These are phyloP conservation scores for Arge pagana DNA, from an alignment of 2,888 invertebrate species.

Conservation along the genomic window DNA sequence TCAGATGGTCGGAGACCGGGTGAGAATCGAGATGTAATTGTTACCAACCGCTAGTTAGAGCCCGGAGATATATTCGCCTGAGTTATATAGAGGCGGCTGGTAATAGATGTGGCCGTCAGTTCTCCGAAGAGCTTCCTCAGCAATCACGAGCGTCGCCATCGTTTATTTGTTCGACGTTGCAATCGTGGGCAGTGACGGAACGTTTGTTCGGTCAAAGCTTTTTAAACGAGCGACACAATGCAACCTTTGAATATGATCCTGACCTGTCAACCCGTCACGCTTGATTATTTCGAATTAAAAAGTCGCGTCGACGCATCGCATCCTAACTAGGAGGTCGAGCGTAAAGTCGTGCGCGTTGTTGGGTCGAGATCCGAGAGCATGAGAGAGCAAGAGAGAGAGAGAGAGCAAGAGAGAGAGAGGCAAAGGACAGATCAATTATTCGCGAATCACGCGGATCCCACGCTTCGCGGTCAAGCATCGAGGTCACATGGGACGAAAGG, in stretches of 20 bases:
- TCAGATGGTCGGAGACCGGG: no score
- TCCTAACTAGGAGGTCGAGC: no score
- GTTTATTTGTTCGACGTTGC: conserved; percentile 41
- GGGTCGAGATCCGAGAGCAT: no score
- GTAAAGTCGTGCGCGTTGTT: no score
- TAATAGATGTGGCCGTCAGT: conserved; percentile 45
- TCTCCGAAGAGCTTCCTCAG: conserved; percentile 42
- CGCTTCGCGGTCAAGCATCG: no score
- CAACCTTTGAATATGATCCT: conserved; percentile 17
- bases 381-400: no score
- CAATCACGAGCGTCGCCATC: conserved; percentile 45
- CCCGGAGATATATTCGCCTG: conserved; percentile 22
- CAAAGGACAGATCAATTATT: no score
- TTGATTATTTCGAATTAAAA: conserved; percentile 17
- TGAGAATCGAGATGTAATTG: conserved; percentile 23
- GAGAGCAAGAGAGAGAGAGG: no score
- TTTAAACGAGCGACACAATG: conserved; percentile 14
- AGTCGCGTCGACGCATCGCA: no score
- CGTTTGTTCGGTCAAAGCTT: conserved; percentile 31
- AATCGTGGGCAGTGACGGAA: conserved; percentile 33
- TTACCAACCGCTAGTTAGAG: conserved; percentile 21
- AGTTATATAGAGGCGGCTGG: conserved; percentile 39
- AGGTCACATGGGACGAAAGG: no score
- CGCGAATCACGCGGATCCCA: no score
- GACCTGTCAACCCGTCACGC: conserved; percentile 12